Evolutionary conservation across 2,888 invertebrate species (phyloP), one percentile per base, ranked within the genome.

Genomic region (Philopedon plagiatum): DNA sequence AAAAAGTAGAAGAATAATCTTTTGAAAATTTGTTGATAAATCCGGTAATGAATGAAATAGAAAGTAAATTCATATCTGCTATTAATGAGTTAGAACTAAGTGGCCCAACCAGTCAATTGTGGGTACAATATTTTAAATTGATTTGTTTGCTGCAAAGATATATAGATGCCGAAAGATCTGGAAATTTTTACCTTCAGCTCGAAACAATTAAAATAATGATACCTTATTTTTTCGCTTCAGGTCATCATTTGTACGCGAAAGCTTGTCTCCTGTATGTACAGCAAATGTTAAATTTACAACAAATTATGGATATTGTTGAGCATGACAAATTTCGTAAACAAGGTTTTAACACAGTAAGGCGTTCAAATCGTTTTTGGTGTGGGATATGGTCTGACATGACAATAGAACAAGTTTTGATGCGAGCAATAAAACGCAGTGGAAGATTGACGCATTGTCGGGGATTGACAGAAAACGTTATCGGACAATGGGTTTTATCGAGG

Each of bases 401-500:
- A 5, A 29, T 29, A 3, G 4, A 29, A 29, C 29, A 29, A 29
- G n/a, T n/a, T n/a, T n/a, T n/a, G 26, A 26, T 26, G 26, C 3
- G 26, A 26, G 3, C 37, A 2, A 37, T 37, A n/a, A 37, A 37
- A 37, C 4, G 7, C 9, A 15, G 18, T 15, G 41, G 18, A 4
- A 18, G 41, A 18, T 18, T 41, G 1, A 41, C 41, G 9, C 15
- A 41, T 18, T 15, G 41, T 18, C 41, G 41, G 15, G 18, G 41
- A 18, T 15, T 41, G 41, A 18, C 41, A 4, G 41, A 41, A 41
- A 15, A 9, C 18, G 41, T 41, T 18, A 18, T 18, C 15, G 18
- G 3, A 7, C 15, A 41, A 18, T 41, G 4, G 7, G 41, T 41
- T 8, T 18, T 41, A 41, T 18, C 41, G 39, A 78, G 77, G 73